Conservation (phyloP, 2,888 invertebrate species). For the Matsumyia berberina region DNA sequence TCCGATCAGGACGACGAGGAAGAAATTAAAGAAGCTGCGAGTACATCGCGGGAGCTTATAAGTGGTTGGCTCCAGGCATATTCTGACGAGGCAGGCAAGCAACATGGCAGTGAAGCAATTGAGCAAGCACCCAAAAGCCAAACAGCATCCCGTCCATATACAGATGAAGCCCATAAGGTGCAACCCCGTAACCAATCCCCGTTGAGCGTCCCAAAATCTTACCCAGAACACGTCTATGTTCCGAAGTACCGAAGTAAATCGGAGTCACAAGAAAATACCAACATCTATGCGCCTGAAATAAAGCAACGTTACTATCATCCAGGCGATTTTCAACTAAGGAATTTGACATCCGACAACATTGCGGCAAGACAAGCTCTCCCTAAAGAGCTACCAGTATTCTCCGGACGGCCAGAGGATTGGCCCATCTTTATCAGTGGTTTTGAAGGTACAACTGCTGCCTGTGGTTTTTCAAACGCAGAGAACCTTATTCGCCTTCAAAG, state of each 20-base stretch:
- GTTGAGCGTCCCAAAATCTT: background rate
- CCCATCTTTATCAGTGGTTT: too few relatives aligned
- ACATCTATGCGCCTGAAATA: background rate
- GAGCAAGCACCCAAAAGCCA: background rate
- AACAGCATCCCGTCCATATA: too few relatives aligned
- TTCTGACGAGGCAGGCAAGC: background rate
- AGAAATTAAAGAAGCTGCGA: background rate
- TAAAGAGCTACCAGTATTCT: slow-evolving; percentile 64
- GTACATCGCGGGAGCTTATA: background rate
- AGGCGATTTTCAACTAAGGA: background rate
- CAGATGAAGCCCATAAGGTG: too few relatives aligned
- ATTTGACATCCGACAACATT: background rate
- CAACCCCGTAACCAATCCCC: background rate
- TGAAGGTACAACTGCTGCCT: slow-evolving; percentile 60
- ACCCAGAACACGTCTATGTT: background rate
- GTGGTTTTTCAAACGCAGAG: slow-evolving; percentile 50
- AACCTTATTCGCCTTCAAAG: slow-evolving; percentile 38
- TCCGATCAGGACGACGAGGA: too few relatives aligned
- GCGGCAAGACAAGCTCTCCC: slow-evolving; percentile 61
- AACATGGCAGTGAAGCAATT: background rate
- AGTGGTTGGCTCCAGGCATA: background rate
- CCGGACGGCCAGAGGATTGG: too few relatives aligned
- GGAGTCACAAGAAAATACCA: background rate
- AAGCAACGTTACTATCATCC: background rate
- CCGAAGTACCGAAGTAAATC: too few relatives aligned